Conservation (phyloP, 2,113 vertebrate species). For the Crotalus horridus region DNA sequence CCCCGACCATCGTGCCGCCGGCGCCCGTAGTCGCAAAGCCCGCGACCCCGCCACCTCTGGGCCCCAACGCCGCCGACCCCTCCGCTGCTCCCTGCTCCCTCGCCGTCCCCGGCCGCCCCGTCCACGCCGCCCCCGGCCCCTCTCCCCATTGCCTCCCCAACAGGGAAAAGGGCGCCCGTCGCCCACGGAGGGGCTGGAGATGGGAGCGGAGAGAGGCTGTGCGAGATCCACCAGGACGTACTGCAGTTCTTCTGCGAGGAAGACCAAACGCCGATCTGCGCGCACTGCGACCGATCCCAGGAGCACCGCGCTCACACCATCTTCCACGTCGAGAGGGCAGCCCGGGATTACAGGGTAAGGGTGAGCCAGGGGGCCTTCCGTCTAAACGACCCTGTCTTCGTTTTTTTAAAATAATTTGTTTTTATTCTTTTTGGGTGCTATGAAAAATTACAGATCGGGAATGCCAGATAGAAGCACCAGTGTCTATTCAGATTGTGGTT, state of each 20-base stretch:
- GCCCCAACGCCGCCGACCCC: not conserved
- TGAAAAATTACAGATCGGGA: not conserved
- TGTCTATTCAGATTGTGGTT: not conserved
- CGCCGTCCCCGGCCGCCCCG: not conserved
- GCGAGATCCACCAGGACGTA: slow-evolving; percentile 54
- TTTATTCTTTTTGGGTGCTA: not conserved
- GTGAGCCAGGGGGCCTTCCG: no score
- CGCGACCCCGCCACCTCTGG: not conserved
- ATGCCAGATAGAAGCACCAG: not conserved
- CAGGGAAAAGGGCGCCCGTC: not conserved
- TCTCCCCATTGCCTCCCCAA: not conserved
- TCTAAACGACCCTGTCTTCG: no score
- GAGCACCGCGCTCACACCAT: slow-evolving; percentile 58
- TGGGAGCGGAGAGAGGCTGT: slow-evolving; percentile 1
- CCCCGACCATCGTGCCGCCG: not conserved
- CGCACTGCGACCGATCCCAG: slow-evolving; percentile 58
- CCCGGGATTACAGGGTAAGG: slow-evolving; percentile 56
- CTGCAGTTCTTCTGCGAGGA: slow-evolving; percentile 64
- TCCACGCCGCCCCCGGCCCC: not conserved
- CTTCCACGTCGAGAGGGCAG: slow-evolving; percentile 56
- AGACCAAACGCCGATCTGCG: slow-evolving; percentile 57
- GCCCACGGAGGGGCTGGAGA: not conserved
- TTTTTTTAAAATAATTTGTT: not conserved
- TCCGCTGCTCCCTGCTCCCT: no score
- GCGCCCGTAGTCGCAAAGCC: not conserved